These are phyloP conservation scores for Glaucopsyche alexis DNA, from an alignment of 2,888 invertebrate species.

Conservation along the genomic window DNA sequence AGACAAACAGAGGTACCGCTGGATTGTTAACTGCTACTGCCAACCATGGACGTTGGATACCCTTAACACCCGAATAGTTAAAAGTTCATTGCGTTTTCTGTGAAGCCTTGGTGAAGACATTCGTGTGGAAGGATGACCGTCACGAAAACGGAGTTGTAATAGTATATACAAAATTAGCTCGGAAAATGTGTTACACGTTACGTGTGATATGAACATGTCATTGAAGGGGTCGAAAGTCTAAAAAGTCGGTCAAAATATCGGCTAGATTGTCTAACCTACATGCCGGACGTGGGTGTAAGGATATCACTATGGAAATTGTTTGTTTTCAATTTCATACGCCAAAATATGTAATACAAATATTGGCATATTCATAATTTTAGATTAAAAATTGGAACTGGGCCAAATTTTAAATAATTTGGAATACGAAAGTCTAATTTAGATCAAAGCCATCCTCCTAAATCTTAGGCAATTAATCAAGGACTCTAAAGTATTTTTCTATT, in stretches of 20 bases:
- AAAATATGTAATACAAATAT: conserved; percentile 8
- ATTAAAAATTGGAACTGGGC: background rate
- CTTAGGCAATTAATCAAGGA: no score
- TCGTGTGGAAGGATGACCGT: no score
- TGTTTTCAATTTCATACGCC: background rate
- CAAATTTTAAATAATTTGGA: background rate
- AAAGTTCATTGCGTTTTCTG: no score
- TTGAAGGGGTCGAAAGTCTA: background rate
- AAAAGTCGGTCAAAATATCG: background rate
- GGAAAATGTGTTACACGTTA: no score
- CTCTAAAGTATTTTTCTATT: no score
- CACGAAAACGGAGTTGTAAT: no score
- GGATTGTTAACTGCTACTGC: no score
- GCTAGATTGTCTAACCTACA: background rate
- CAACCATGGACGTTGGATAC: no score
- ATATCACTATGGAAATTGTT: background rate
- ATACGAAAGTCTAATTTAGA: background rate
- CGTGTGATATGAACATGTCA: background rate
- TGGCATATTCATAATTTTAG: background rate
- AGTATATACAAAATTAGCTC: no score
- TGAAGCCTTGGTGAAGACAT: no score
- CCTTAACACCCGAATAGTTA: no score
- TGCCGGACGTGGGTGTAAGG: conserved; percentile 1
- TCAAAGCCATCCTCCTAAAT: background rate
- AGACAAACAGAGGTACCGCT: no score